Evolutionary conservation across 2,888 invertebrate species (phyloP).

Genomic region (Parasteatoda lunata): DNA sequence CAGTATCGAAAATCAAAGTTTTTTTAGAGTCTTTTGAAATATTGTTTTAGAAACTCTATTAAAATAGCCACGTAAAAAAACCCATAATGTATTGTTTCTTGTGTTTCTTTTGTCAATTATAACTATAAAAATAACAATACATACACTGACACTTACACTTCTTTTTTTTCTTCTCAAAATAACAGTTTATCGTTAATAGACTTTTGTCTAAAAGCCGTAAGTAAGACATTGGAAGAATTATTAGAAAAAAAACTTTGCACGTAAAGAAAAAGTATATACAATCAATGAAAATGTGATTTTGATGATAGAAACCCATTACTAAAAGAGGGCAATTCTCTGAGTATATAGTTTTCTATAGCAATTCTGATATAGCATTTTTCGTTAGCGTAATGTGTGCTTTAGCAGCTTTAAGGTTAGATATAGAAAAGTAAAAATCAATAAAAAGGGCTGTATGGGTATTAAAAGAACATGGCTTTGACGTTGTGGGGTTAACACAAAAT

Average conservation of each 20-base stretch:
- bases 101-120: no score
- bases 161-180: no score
- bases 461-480: conserved; percentile 39
- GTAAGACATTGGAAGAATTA: conserved; percentile 27
- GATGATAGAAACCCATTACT: conserved; percentile 32
- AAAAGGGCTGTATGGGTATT: conserved; percentile 44
- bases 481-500: conserved; percentile 52
- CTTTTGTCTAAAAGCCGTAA: no score
- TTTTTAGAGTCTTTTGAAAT: no score
- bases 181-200: no score
- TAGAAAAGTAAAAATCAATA: conserved; percentile 32
- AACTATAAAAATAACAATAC: no score
- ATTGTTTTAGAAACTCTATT: no score
- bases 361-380: conserved; percentile 49
- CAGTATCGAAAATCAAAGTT: no score
- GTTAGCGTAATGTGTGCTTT: conserved; percentile 41
- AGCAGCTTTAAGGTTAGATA: conserved; percentile 34
- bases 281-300: conserved; percentile 44
- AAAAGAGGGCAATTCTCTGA: conserved; percentile 1
- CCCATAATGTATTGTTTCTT: no score
- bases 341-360: background rate
- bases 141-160: no score
- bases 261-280: conserved; percentile 36
- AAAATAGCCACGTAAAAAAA: no score
- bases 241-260: conserved; percentile 5